phyloP scores from a whole-genome alignment of 1,140 invertebrate genomes.

The Tetragnatha versicolor region DNA sequence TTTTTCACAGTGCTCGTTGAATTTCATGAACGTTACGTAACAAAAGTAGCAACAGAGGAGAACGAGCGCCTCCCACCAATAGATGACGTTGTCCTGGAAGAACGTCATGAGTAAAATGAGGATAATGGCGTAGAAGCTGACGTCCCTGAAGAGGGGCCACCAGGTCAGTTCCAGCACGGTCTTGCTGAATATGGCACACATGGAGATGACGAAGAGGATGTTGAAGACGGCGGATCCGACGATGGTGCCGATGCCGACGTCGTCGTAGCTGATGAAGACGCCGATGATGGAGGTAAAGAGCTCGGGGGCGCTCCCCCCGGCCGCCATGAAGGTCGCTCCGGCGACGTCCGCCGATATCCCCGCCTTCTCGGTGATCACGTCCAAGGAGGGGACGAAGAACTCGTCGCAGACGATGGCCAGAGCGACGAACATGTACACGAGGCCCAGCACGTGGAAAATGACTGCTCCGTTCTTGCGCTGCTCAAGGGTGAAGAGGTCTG shows the following conservation, averaged over 20 bases:
- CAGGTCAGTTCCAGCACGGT: constrained; percentile 85
- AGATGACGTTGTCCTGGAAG: constrained; percentile 88
- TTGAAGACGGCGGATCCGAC: constrained; percentile 94
- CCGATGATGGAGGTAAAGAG: constrained; percentile 91
- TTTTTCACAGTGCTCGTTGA: constrained; percentile 78
- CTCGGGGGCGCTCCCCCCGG: constrained; percentile 87
- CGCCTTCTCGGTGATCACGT: constrained; percentile 92
- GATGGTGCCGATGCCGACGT: constrained; percentile 76
- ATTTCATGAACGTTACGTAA: constrained; percentile 92
- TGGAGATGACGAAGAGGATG: constrained; percentile 92
- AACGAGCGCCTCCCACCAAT: constrained; percentile 89
- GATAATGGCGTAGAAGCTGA: constrained; percentile 92
- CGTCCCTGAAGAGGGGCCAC: constrained; percentile 96
- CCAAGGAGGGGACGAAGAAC: constrained; percentile 90
- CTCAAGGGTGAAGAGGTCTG: constrained; percentile 83
- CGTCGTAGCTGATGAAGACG: constrained; percentile 93
- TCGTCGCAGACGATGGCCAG: constrained; percentile 92
- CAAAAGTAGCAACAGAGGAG: constrained; percentile 83
- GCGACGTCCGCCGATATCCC: constrained; percentile 89
- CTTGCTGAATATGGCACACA: constrained; percentile 90
- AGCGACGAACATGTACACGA: constrained; percentile 94
- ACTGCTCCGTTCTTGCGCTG: constrained; percentile 84
- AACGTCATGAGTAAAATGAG: constrained; percentile 89
- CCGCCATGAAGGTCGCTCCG: constrained; percentile 94
- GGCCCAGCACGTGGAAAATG: constrained; percentile 83